These are phyloP conservation scores for Polymixis lichenea DNA, from an alignment of 2,888 invertebrate genomes.

Conservation along the genomic window DNA sequence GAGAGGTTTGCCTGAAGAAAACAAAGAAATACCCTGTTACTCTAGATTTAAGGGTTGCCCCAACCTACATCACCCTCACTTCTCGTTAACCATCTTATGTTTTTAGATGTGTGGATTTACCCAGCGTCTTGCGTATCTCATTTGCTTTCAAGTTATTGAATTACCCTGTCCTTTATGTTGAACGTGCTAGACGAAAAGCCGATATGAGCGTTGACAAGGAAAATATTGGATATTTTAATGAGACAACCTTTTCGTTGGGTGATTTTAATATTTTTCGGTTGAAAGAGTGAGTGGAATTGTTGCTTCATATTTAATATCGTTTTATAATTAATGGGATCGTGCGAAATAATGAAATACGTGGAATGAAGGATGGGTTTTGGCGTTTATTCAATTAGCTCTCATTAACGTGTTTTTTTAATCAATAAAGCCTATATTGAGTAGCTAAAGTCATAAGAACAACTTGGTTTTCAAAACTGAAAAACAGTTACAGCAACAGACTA, in stretches of 20 bases:
- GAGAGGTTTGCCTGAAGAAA: conserved; percentile 50
- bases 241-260: conserved; percentile 40
- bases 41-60: conserved; percentile 54
- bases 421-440: background rate
- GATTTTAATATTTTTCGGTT: conserved; percentile 41
- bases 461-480: background rate
- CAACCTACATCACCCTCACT: conserved; percentile 49
- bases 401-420: background rate
- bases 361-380: background rate
- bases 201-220: conserved; percentile 57
- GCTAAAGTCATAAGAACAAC: background rate
- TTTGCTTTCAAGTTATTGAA: conserved; percentile 61
- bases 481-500: no score
- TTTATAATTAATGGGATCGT: conserved; percentile 25
- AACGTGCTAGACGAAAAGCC: conserved; percentile 40
- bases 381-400: background rate
- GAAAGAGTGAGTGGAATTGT: conserved; percentile 32
- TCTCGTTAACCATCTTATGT: conserved; percentile 60
- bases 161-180: conserved; percentile 48
- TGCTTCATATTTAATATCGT: conserved; percentile 28
- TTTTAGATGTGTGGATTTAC: conserved; percentile 59
- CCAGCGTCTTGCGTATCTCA: conserved; percentile 50
- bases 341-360: conserved; percentile 6
- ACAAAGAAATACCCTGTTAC: conserved; percentile 53
- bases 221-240: conserved; percentile 65